Base-by-base conservation (phyloP, 2,888 invertebrate species). In the Mythimna ferrago region DNA sequence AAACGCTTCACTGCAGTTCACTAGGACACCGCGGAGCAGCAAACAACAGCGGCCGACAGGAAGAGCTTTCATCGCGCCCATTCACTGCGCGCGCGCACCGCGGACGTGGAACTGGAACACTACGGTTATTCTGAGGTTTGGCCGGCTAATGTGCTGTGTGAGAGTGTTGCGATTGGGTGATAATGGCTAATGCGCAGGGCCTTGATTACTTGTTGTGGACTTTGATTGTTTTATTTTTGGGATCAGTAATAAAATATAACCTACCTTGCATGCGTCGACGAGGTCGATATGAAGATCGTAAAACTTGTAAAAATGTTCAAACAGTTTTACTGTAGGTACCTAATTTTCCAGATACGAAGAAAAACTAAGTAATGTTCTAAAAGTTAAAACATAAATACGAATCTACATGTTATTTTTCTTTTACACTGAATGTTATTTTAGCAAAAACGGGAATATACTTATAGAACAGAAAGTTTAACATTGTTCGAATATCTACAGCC, bases 11-110 rank as follows among this genome's bases (percentile, higher is more conserved):
- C 51, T 44, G 38, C n/a, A 48, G 62, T 51, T 44, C 48, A 56
- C 57, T 38, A 41, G 62, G 14, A n/a, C 58, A 19, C n/a, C 9
- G 61, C 44, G 66, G 19, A 51, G 19, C 63, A 63, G 54, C 58
- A 51, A 61, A 35, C 21, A 14, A 44, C 11, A 14, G 71, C 66
- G 58, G 70, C 53, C 73, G 75, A 75, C 87, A 88, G 89, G 88
- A 89, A 89, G 77, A 66, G 77, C 79, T 86, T 81, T 86, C 88
- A 88, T 81, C 85, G 83, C 69, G 41, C 63, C 70, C 78, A 82
- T 83, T 71, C 78, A 66, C n/a, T 76, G 66, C 73, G 73, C 81
- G 67, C 78, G 73, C 76, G 65, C 74, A 66, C 73, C 68, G 64
- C 77, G 62, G 44, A 63, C 83, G 53, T 48, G 21, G 54, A 83